Percentiles rank a stretch among this genome's conserved stretches.
phyloP scores from a whole-genome alignment of 1,140 invertebrate species.

The Hylyphantes graminicola region DNA sequence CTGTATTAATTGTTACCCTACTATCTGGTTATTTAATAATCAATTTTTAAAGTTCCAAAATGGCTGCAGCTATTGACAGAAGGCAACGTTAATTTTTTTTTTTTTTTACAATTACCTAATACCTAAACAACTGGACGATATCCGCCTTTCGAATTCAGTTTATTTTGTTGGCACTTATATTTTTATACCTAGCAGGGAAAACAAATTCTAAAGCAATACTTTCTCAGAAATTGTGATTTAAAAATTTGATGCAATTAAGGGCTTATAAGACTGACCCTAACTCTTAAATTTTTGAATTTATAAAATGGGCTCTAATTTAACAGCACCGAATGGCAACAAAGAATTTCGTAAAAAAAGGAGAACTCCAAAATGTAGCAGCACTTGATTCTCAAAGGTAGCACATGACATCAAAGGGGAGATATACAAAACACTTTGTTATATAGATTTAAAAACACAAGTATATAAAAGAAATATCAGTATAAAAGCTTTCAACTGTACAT shows the following conservation, averaged over 20 bases:
- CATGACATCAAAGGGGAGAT: neutral
- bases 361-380: slow-evolving; percentile 18
- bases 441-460: slow-evolving; percentile 26
- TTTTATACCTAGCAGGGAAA: neutral
- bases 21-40: too few relatives aligned
- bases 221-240: slow-evolving; percentile 5
- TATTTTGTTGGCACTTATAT: too few relatives aligned
- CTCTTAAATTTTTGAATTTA: slow-evolving; percentile 14
- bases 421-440: slow-evolving; percentile 41
- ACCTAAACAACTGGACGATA: too few relatives aligned
- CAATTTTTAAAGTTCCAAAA: too few relatives aligned
- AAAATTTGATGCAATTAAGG: slow-evolving; percentile 19
- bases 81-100: too few relatives aligned
- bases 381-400: slow-evolving; percentile 15
- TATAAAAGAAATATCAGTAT: slow-evolving; percentile 47
- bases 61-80: too few relatives aligned
- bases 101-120: too few relatives aligned
- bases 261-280: neutral
- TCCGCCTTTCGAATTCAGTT: neutral
- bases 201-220: slow-evolving; percentile 9
- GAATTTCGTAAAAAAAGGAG: neutral
- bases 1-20: too few relatives aligned
- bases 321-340: slow-evolving; percentile 33
- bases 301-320: neutral
- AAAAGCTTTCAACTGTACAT: slow-evolving; percentile 54